Evolutionary conservation across 1,140 invertebrate genomes (phyloP).

Genomic region (Drosophila pandora): DNA sequence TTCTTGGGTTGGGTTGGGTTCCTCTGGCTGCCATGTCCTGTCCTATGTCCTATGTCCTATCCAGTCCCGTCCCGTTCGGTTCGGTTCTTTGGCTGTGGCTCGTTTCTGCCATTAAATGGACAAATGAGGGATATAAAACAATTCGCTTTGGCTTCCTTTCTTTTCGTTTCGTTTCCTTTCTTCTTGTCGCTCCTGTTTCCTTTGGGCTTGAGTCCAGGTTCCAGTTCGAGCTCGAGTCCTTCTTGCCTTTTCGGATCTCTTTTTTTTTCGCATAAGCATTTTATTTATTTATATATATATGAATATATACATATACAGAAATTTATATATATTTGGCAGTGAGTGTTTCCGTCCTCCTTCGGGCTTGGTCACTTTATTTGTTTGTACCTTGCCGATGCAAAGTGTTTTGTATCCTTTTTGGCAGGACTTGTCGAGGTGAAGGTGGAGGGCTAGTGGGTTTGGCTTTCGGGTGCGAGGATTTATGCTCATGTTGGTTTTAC

Average conservation of each 20-base stretch:
- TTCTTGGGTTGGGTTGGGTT: constrained; percentile 14
- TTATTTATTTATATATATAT: constrained; percentile 62
- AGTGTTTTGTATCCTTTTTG: constrained; percentile 75
- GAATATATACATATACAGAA: constrained; percentile 10
- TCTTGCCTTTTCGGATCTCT: constrained; percentile 28
- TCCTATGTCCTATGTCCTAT: background rate
- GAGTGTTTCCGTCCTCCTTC: constrained; percentile 42
- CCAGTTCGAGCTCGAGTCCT: background rate
- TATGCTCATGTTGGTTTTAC: constrained; percentile 66
- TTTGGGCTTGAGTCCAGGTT: constrained; percentile 10
- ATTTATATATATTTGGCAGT: constrained; percentile 1
- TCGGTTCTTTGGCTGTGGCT: constrained; percentile 54
- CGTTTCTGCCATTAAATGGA: constrained; percentile 83
- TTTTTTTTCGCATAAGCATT: constrained; percentile 68
- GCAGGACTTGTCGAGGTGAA: constrained; percentile 11
- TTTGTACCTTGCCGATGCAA: constrained; percentile 69
- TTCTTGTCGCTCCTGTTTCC: constrained; percentile 40
- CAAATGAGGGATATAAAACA: constrained; percentile 84
- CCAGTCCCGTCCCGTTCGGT: constrained; percentile 1
- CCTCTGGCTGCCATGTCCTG: background rate
- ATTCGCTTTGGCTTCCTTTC: constrained; percentile 80
- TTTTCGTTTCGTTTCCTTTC: constrained; percentile 43
- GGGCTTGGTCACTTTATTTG: constrained; percentile 80
- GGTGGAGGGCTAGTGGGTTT: constrained; percentile 43
- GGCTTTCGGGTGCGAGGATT: constrained; percentile 64